Evolutionary conservation across 2,113 vertebrate species (phyloP), one percentile per base, ranked within the genome.

Genomic region (Plecturocebus donacophilus): DNA sequence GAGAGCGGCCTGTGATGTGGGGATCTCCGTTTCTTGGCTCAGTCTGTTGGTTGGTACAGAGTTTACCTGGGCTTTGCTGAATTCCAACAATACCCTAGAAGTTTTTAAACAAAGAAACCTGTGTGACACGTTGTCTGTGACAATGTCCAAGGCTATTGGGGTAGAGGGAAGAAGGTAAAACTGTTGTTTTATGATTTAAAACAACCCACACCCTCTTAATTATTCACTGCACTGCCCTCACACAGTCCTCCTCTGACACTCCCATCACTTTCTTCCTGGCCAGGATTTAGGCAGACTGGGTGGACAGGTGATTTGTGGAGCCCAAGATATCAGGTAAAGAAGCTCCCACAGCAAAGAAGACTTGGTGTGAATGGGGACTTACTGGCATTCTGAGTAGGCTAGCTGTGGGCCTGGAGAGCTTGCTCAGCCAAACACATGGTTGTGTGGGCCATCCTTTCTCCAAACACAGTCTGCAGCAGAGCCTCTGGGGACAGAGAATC

Each of bases 21-120:
- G 64, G 9, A 42, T 75, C 56, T 96, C 96, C 0, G 27, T 4
- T 68, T 94, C 96, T 73, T 47, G 20, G 94, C n/a, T 0, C 3
- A 61, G 92, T 54, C 61, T 25, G 0, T 91, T 71, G 0, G 66
- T 47, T 83, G 95, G 38, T 0, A 96, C 96, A 0, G 80, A 94
- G 94, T 97, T 98, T 0, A 93, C 95, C 82, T 98, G 97, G 96
- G 97, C 97, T 98, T 98, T 98, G 98, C 96, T 98, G 98, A 98
- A 99, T 97, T 98, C 98, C 0, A 97, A 98, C 96, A 99, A 90
- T 47, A 98, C 98, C 98, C 98, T 99, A 40, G 52, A 87, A 97
- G 96, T 91, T 90, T 97, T 95, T 77, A 95, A 96, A 96, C 2
- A 97, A 96, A 98, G 83, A 97, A 92, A 95, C 45, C 17, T 7